Percentiles rank a stretch among this genome's conserved stretches.
Conservation (phyloP, 2,888 invertebrate species). For the Xanthorhoe designata region DNA sequence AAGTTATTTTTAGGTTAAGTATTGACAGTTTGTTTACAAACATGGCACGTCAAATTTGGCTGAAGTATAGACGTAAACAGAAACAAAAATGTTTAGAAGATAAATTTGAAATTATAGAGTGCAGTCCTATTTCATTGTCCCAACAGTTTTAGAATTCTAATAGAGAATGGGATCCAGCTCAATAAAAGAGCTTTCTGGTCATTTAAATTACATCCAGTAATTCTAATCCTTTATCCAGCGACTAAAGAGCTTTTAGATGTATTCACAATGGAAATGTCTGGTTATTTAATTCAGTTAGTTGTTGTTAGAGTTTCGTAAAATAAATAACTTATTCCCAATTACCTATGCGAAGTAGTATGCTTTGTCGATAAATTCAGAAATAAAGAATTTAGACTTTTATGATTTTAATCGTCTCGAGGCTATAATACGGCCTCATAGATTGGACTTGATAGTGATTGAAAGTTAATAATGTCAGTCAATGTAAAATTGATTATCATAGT, state of each 20-base stretch:
- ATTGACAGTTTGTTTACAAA: too few relatives aligned
- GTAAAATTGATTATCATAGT: too few relatives aligned
- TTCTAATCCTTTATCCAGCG: not conserved
- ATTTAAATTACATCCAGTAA: constrained; percentile 9
- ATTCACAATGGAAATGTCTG: not conserved
- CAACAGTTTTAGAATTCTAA: constrained; percentile 20
- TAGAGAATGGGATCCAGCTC: constrained; percentile 6
- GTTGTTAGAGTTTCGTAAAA: not conserved
- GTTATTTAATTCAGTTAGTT: not conserved
- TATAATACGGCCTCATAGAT: too few relatives aligned
- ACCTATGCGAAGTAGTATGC: not conserved
- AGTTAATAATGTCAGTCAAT: too few relatives aligned
- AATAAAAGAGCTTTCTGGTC: constrained; percentile 12
- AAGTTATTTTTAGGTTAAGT: not conserved
- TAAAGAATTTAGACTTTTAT: too few relatives aligned
- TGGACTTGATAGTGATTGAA: too few relatives aligned
- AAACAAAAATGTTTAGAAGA: too few relatives aligned
- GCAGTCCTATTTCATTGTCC: not conserved
- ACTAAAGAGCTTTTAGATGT: constrained; percentile 3
- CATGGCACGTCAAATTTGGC: not conserved
- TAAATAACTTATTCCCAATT: not conserved
- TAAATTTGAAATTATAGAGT: too few relatives aligned
- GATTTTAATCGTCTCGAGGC: too few relatives aligned
- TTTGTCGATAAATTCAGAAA: too few relatives aligned
- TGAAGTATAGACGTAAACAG: too few relatives aligned